phyloP scores from a whole-genome alignment of 1,140 invertebrate genomes.

The Drosophila guanche region DNA sequence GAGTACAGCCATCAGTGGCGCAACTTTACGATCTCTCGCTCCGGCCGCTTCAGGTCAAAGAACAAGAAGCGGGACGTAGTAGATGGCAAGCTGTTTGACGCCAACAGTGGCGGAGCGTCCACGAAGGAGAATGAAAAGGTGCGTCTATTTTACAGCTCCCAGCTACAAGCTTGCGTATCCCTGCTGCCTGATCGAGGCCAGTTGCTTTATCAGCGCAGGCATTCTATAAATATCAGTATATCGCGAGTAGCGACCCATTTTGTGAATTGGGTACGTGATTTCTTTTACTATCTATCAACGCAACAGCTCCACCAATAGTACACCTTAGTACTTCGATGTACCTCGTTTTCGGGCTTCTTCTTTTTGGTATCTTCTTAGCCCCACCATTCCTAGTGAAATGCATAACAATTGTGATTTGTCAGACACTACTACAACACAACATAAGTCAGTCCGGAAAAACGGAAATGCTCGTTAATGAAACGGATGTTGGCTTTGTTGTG shows the following conservation, averaged over 20 bases:
- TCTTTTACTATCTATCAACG: constrained; percentile 22
- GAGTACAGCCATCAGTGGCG: constrained; percentile 79
- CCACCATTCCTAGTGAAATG: constrained; percentile 38
- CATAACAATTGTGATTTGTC: constrained; percentile 17
- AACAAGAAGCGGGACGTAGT: constrained; percentile 80
- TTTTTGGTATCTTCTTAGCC: constrained; percentile 1
- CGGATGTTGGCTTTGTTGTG: constrained; percentile 65
- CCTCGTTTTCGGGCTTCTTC: background rate
- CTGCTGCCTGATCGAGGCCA: constrained; percentile 10
- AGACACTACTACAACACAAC: constrained; percentile 23
- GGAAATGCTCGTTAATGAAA: constrained; percentile 63
- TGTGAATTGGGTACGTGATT: constrained; percentile 53
- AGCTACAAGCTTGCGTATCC: background rate
- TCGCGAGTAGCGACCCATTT: constrained; percentile 22
- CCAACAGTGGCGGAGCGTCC: constrained; percentile 25
- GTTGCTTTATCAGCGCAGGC: constrained; percentile 4
- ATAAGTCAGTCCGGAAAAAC: constrained; percentile 30
- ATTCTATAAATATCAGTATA: constrained; percentile 34
- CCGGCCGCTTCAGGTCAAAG: constrained; percentile 79
- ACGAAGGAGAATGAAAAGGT: constrained; percentile 66
- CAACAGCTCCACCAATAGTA: constrained; percentile 26
- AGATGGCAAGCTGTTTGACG: constrained; percentile 77
- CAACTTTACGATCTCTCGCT: constrained; percentile 80
- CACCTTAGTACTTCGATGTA: background rate
- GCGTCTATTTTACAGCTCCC: constrained; percentile 15